A percentile compares a stretch with the other conserved stretches of the same genome.
phyloP scores from a whole-genome alignment of 35 echinoderm and acorn worm genomes.

The Ptychodera flava region DNA sequence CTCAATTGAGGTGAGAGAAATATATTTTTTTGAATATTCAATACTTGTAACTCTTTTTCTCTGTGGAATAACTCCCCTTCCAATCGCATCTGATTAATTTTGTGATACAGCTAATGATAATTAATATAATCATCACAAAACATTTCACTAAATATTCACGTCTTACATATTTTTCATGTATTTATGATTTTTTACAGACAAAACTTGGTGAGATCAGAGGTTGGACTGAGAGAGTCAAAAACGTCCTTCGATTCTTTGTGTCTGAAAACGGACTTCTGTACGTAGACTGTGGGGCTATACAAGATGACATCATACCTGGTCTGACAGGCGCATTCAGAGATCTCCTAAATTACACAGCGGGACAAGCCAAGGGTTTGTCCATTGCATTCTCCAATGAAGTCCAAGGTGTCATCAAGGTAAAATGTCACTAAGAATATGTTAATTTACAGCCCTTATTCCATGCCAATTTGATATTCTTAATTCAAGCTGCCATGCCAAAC shows the following conservation, averaged over 20 bases:
- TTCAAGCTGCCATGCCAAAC: no score
- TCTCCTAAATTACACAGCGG: conserved; percentile 81
- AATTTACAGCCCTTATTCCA: no score
- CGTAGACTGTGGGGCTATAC: conserved; percentile 82
- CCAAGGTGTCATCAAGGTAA: conserved; percentile 72
- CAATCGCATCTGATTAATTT: no score
- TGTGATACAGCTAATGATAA: no score
- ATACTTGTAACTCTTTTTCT: no score
- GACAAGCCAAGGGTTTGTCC: conserved; percentile 70
- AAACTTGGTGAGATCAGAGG: conserved; percentile 82
- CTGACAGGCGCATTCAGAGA: conserved; percentile 77
- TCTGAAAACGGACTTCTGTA: conserved; percentile 69
- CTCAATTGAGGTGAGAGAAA: conserved; percentile 80
- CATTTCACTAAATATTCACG: no score
- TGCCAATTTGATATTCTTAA: no score
- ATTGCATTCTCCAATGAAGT: conserved; percentile 77
- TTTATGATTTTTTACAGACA: conserved; percentile 63
- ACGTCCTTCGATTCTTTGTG: conserved; percentile 56
- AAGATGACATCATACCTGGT: conserved; percentile 62
- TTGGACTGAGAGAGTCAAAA: conserved; percentile 80
- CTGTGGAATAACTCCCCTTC: no score
- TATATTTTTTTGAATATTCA: no score
- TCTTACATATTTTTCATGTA: no score
- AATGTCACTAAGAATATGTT: no score
- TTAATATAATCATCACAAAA: no score